Conservation (phyloP, 2,888 invertebrate genomes). For the Troglohyphantes excavatus region DNA sequence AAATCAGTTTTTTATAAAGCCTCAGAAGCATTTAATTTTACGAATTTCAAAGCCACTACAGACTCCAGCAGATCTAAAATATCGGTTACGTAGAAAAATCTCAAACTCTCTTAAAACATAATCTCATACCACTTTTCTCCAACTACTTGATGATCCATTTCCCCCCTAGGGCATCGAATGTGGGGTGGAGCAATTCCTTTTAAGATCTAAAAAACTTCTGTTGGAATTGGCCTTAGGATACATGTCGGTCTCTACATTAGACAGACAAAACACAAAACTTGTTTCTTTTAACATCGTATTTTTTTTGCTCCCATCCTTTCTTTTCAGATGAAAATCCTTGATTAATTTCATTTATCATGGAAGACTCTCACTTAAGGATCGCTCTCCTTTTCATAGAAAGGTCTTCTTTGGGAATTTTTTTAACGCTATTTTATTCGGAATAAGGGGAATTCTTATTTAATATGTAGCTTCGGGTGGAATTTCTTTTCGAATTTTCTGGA, state of each 20-base stretch:
- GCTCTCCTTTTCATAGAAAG: not conserved
- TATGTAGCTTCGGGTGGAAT: constrained; percentile 32
- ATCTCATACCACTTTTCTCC: too few relatives aligned
- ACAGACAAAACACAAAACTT: constrained; percentile 6
- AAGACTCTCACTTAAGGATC: constrained; percentile 10
- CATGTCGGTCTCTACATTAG: not conserved
- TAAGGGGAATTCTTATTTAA: constrained; percentile 36
- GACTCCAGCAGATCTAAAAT: too few relatives aligned
- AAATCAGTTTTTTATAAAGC: too few relatives aligned
- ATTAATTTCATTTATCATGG: constrained; percentile 63
- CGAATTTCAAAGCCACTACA: too few relatives aligned
- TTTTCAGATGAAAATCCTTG: constrained; percentile 32
- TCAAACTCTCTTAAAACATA: too few relatives aligned
- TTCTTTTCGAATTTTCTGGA: constrained; percentile 22
- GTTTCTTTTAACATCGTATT: constrained; percentile 24
- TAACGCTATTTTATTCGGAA: not conserved
- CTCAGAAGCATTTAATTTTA: too few relatives aligned
- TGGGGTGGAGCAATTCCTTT: not conserved
- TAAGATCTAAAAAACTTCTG: constrained; percentile 10
- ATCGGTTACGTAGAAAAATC: too few relatives aligned
- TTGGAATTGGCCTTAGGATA: constrained; percentile 19
- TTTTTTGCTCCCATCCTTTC: not conserved
- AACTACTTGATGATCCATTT: too few relatives aligned
- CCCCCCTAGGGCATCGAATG: not conserved
- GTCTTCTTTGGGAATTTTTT: not conserved